These are phyloP conservation scores for Nothocercus nigrocapillus DNA, from an alignment of 2,113 vertebrate species.

Conservation along the genomic window DNA sequence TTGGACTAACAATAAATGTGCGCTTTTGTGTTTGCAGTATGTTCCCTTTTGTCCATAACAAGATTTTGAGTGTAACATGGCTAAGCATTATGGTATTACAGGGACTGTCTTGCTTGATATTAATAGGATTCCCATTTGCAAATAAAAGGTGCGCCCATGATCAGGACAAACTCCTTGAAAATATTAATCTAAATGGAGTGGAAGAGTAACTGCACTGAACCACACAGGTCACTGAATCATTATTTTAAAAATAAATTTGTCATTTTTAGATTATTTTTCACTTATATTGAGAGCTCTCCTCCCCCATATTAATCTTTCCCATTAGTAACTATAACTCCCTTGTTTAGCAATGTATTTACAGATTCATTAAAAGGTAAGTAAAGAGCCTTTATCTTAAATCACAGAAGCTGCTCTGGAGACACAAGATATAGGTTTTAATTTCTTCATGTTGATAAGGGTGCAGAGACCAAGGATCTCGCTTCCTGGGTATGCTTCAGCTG, in stretches of 20 bases:
- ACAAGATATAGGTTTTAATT: background rate
- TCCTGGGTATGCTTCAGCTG: background rate
- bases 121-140: background rate
- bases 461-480: background rate
- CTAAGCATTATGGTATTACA: background rate
- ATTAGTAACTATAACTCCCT: background rate
- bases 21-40: background rate
- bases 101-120: background rate
- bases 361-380: background rate
- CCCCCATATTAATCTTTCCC: background rate
- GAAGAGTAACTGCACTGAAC: background rate
- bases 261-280: background rate
- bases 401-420: background rate
- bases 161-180: background rate
- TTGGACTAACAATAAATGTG: background rate
- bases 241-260: background rate
- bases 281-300: background rate
- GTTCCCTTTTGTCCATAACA: background rate
- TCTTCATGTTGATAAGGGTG: background rate
- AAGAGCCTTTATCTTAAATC: background rate
- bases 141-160: background rate
- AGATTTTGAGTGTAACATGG: background rate
- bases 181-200: background rate
- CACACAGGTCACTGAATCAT: background rate
- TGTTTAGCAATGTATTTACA: background rate